Evolutionary conservation across 2,113 vertebrate species (phyloP), one percentile per base, ranked within the genome.

Genomic region (Prunella fulvescens): DNA sequence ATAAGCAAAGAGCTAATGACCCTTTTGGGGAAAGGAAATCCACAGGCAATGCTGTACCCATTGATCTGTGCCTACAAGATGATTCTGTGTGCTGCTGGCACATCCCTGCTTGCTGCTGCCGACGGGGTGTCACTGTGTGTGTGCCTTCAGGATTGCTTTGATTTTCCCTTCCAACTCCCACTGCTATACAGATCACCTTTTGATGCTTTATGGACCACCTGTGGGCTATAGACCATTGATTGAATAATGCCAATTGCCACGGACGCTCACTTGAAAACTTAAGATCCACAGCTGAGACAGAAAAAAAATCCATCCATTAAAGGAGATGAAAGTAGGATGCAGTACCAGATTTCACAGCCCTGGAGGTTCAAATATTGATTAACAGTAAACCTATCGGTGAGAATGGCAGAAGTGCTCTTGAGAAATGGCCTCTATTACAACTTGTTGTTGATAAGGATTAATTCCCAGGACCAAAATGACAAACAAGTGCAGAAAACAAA

Each of bases 341-440:
- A 91, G 53, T 10, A 93, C 37, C 73, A 91, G 77, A 79, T 87
- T 91, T 67, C 1, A 0, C 57, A 94, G 53, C 86, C 70, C 65
- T 72, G 37, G 83, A 87, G 77, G 69, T 76, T 95, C 60, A 79
- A 76, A 81, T 92, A 95, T 92, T 67, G 94, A 96, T 89, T 93
- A 95, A 84, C 61, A 92, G 44, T 87, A 92, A 94, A 78, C 42
- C 56, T 86, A 87, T 51, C 0, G 2, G 77, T 78, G 73, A 70
- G 37, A 89, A 91, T 35, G 73, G 83, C 78, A 89, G 44, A 88
- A 95, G 51, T 57, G 35, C 72, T 66, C 61, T 33, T 65, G 81
- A 93, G 77, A 95, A 97, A 91, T 0, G 0, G n/a, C 61, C 53
- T 64, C 72, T 79, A 45, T 79, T 81, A 92, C 44, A 81, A 39